Base-by-base conservation (phyloP, 92 coral and sea anemone species). In the Metridium senile region DNA sequence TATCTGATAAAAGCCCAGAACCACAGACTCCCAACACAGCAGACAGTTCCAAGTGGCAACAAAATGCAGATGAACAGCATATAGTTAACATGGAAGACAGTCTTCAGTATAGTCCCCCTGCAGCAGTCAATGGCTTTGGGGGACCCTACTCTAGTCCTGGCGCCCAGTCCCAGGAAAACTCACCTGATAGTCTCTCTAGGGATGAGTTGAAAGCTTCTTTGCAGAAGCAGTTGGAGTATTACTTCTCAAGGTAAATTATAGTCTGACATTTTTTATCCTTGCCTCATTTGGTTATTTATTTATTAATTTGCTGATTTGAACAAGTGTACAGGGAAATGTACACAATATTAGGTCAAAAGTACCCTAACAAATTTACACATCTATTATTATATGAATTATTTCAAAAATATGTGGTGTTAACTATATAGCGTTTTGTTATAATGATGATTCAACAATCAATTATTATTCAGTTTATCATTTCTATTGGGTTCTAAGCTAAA, bases 191-290 rank as follows among this genome's bases (percentile, higher is more conserved):
- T 33, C 74, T 94, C 34, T 80, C 98, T 20, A 68, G 46, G 25
- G 88, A 88, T 23, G 98, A 94, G 61, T 81, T 94, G 21, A 88
- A 88, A 75, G 79, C 84, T 56, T 88, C 87, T 18, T 90, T 94
- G 13, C 87, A 89, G 68, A 88, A 85, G 20, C 98, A 94, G 82
- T 66, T 94, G 81, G 98, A 94, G 45, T 94, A 82, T 65, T 94
- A 94, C 82, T 94, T 94, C 67, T 94, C 98, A 58, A 89, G 98
- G 98, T 93, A 56, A 30, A 11, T 59, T 28, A n/a, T 59, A 6
- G 9, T 59, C 0, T 28, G 21, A 43, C 59, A 52, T 25, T 26
- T 19, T 25, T 28, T 19, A 72, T 47, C 0, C 32, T 43, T 71
- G 0, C 0, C 19, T 7, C 30, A 2, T 29, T 39, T 13, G 13